Conservation (phyloP, 2,888 invertebrate species). For the Brenthis hecate region DNA sequence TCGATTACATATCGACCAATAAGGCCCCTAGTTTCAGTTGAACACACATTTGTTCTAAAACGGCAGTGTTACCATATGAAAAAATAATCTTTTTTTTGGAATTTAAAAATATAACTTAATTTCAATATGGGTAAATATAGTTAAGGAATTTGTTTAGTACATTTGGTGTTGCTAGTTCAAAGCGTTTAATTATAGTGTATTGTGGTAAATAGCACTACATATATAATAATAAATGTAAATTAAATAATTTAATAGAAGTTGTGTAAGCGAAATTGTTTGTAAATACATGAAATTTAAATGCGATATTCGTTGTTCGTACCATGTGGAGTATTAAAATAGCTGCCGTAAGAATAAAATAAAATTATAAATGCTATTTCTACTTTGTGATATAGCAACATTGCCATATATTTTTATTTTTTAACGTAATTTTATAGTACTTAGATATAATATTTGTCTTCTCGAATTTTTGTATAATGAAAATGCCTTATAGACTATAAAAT, state of each 20-base stretch:
- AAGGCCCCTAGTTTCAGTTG: constrained; percentile 29
- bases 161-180: constrained; percentile 28
- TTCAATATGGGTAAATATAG: constrained; percentile 10
- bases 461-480: too few species aligned
- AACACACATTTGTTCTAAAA: constrained; percentile 33
- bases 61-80: constrained; percentile 34
- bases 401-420: too few species aligned
- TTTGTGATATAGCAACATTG: neutral
- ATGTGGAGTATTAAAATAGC: constrained; percentile 1
- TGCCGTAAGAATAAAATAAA: neutral
- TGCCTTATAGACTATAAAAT: too few species aligned
- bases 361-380: neutral
- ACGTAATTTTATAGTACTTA: too few species aligned
- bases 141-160: constrained; percentile 2
- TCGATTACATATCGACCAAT: constrained; percentile 27
- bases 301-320: constrained; percentile 5
- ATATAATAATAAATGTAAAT: constrained; percentile 3
- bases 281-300: constrained; percentile 10
- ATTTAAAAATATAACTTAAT: neutral
- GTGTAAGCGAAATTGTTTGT: constrained; percentile 3
- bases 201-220: neutral
- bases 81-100: constrained; percentile 10
- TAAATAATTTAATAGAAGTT: neutral
- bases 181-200: constrained; percentile 1
- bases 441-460: too few species aligned